A percentile compares a stretch with the other conserved stretches of the same genome.
Evolutionary conservation across 2,888 invertebrate species (phyloP).

Genomic region (Listrodromus nycthemerus): DNA sequence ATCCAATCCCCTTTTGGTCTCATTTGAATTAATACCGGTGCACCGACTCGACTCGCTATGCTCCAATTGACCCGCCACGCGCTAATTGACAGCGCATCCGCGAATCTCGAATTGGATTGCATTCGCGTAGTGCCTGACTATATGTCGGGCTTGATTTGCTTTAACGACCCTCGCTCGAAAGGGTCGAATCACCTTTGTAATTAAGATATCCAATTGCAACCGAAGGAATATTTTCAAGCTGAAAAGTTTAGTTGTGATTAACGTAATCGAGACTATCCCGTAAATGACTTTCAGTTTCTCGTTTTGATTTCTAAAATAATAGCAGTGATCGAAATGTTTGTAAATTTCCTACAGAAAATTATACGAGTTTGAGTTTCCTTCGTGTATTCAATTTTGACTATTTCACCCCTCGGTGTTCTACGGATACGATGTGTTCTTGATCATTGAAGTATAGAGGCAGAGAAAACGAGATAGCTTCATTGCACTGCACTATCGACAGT

Average conservation of each 20-base stretch:
- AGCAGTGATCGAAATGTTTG: too few relatives aligned
- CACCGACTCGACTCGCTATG: conserved; percentile 21
- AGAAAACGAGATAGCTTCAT: neutral
- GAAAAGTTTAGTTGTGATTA: too few relatives aligned
- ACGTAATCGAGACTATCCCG: too few relatives aligned
- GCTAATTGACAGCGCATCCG: conserved; percentile 44
- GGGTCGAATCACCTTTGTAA: neutral
- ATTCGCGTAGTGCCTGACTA: conserved; percentile 10
- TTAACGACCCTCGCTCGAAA: neutral
- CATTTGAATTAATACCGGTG: conserved; percentile 51
- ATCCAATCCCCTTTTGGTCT: conserved; percentile 56
- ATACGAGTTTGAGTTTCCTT: neutral
- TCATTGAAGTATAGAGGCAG: neutral
- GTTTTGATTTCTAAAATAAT: too few relatives aligned
- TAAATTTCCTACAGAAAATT: too few relatives aligned
- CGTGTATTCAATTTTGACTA: too few relatives aligned
- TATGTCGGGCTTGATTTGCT: conserved; percentile 4
- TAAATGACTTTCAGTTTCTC: too few relatives aligned
- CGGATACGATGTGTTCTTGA: neutral
- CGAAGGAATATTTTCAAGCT: neutral
- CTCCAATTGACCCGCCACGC: conserved; percentile 35
- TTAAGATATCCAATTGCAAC: neutral
- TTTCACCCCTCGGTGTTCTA: neutral
- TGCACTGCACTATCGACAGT: neutral
- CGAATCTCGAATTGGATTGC: conserved; percentile 37